Evolutionary conservation across 2,113 vertebrate species (phyloP), one percentile per base, ranked within the genome.

Genomic region (Terrapene triunguis): DNA sequence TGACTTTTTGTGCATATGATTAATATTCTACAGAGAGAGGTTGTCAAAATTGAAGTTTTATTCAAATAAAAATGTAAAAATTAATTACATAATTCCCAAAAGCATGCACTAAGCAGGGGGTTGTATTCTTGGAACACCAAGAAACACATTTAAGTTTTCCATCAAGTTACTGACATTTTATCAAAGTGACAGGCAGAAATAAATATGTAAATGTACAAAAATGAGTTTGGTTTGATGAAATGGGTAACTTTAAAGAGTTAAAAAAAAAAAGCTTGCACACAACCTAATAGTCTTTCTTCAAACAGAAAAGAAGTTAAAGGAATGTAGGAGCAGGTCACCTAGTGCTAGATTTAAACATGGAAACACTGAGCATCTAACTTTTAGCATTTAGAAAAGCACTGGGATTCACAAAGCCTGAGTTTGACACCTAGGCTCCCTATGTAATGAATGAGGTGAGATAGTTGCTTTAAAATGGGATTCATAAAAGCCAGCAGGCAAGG

Each of bases 231-330:
- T 51, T 80, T 97, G 5, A 59, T 88, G 44, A 91, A 48, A 14
- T n/a, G 22, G 14, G 35, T 78, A 89, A 85, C 65, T 44, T 51
- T 87, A 21, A 51, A 84, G 27, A 10, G 57, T 14, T 24, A 78
- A 87, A 11, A 84, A 89, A 92, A n/a, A 62, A 3, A 62, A 32
- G 57, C 57, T 27, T 12, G n/a, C 32, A 8, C 57, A 84, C 47
- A 53, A 17, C 3, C 35, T 83, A 81, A 81, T 85, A 13, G 53
- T 80, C 24, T 78, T 87, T 93, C 27, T 16, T 81, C 55, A 93
- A 85, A 27, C 29, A 82, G 8, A 0, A 0, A 88, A 16, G 91
- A 59, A 48, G 54, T 4, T 21, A 13, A 72, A 55, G 13, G 11
- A 78, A 92, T 89, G 32, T 72, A 82, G 8, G 22, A 89, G 38